phyloP scores from a whole-genome alignment of 2,888 invertebrate species.

The Smittia aterrima region DNA sequence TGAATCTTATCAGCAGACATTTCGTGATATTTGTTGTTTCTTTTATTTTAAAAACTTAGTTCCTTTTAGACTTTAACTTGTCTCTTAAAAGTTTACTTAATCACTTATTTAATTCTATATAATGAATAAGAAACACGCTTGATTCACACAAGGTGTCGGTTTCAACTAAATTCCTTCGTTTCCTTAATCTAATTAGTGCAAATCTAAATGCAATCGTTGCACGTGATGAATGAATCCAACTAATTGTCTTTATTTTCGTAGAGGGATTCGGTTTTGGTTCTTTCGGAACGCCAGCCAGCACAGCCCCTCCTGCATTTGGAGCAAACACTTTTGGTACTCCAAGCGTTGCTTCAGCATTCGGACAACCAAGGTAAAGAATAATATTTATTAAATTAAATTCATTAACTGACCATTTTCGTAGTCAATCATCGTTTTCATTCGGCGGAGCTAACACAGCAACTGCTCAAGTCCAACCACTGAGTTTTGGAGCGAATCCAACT shows the following conservation, averaged over 20 bases:
- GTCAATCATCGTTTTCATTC: neutral
- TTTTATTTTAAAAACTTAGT: too few relatives aligned
- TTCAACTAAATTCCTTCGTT: too few relatives aligned
- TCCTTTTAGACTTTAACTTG: too few relatives aligned
- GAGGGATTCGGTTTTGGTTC: neutral
- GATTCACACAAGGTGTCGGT: too few relatives aligned
- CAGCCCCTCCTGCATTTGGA: constrained; percentile 48
- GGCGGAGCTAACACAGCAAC: neutral
- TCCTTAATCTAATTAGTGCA: constrained; percentile 1
- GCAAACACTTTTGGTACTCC: constrained; percentile 44
- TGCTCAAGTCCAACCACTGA: constrained; percentile 43
- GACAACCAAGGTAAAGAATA: constrained; percentile 42
- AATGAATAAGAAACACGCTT: too few relatives aligned
- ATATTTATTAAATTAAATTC: neutral
- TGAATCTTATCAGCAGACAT: constrained; percentile 39
- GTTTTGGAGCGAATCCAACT: constrained; percentile 44
- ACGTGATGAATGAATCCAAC: neutral
- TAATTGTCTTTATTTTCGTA: neutral
- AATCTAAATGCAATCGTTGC: neutral
- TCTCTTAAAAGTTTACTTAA: too few relatives aligned
- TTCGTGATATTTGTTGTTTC: neutral
- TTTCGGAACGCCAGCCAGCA: constrained; percentile 43
- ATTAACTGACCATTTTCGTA: neutral
- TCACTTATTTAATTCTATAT: too few relatives aligned
- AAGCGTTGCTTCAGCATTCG: constrained; percentile 46